Evolutionary conservation across 2,888 invertebrate genomes (phyloP).

Genomic region (Acleris cristana): DNA sequence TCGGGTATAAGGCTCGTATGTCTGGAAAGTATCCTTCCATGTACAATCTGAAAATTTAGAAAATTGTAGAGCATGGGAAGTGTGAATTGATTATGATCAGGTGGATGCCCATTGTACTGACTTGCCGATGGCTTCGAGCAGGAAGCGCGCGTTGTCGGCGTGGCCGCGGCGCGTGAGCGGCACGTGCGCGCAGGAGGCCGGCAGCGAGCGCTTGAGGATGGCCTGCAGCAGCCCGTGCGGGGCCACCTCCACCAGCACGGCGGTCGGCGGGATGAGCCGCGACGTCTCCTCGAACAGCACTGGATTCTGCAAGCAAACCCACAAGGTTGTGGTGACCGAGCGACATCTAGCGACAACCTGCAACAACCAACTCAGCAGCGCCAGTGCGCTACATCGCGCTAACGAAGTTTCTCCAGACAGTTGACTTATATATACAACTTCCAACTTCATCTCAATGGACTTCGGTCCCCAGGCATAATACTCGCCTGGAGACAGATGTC

Average conservation of each 20-base stretch:
- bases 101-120: background rate
- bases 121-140: conserved; percentile 82
- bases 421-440: too few relatives aligned
- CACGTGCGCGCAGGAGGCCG: conserved; percentile 85
- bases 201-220: conserved; percentile 89
- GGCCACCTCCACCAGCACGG: conserved; percentile 91
- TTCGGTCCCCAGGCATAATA: too few relatives aligned
- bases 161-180: conserved; percentile 88
- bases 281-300: conserved; percentile 90
- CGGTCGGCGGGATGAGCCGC: conserved; percentile 88
- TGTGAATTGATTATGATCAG: background rate
- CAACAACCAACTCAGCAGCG: too few relatives aligned
- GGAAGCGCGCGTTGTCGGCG: conserved; percentile 80
- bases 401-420: too few relatives aligned
- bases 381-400: too few relatives aligned
- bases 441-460: background rate
- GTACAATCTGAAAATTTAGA: conserved; percentile 81
- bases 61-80: conserved; percentile 80
- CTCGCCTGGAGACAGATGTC: too few relatives aligned
- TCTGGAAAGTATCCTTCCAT: conserved; percentile 87
- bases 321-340: background rate
- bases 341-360: too few relatives aligned
- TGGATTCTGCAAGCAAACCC: conserved; percentile 60
- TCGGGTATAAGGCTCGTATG: conserved; percentile 86
- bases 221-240: conserved; percentile 93